These are phyloP conservation scores for Eretmocerus hayati DNA, from an alignment of 2,888 invertebrate species.

Conservation along the genomic window DNA sequence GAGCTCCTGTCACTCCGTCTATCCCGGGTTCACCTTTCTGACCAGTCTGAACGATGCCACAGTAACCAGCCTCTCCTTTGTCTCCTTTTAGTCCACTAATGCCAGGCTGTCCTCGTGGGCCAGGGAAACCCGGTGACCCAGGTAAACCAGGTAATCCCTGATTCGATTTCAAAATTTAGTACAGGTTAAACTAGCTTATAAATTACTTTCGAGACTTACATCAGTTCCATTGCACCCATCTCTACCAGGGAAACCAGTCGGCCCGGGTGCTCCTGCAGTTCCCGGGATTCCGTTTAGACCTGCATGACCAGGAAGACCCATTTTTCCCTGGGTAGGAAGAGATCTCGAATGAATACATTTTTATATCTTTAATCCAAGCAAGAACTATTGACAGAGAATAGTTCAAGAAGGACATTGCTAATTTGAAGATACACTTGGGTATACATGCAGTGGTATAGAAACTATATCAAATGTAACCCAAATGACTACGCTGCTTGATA, in stretches of 20 bases:
- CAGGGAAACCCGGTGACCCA: constrained; percentile 65
- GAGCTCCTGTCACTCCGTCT: constrained; percentile 63
- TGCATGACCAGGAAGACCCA: constrained; percentile 81
- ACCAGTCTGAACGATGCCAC: constrained; percentile 65
- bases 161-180: background rate
- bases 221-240: constrained; percentile 97
- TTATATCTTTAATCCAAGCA: too few species aligned
- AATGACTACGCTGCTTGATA: too few species aligned
- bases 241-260: constrained; percentile 74
- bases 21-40: constrained; percentile 80
- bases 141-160: constrained; percentile 68
- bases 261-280: constrained; percentile 59
- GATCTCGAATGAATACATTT: too few species aligned
- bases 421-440: too few species aligned
- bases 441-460: too few species aligned
- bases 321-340: too few species aligned
- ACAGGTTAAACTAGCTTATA: background rate
- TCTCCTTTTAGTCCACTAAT: constrained; percentile 61
- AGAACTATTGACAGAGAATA: too few species aligned
- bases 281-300: constrained; percentile 71
- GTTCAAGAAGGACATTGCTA: too few species aligned
- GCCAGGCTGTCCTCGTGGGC: constrained; percentile 72
- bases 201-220: constrained; percentile 51
- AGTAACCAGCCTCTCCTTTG: constrained; percentile 74
- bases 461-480: too few species aligned